phyloP scores from a whole-genome alignment of 2,113 vertebrate species.

The Dolichallabes microphthalmus region DNA sequence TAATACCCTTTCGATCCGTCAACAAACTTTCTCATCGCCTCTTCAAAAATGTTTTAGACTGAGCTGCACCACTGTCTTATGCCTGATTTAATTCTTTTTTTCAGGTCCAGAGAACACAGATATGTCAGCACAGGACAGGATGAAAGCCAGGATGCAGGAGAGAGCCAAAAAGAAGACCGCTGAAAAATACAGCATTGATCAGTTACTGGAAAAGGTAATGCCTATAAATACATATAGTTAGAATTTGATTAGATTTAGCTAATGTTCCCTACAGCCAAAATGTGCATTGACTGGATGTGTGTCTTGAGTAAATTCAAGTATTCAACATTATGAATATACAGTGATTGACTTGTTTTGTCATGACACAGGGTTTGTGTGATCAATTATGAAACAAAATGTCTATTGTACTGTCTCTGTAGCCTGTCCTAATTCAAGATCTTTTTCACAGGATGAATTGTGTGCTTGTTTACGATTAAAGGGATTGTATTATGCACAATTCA shows the following conservation, averaged over 20 bases:
- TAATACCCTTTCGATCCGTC: no score
- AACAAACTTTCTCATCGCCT: no score
- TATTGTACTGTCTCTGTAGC: background rate
- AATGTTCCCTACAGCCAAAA: background rate
- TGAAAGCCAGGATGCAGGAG: conserved; percentile 75
- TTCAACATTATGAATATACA: background rate
- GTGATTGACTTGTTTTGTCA: background rate
- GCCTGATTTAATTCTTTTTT: background rate
- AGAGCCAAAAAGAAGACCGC: conserved; percentile 78
- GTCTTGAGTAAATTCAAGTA: background rate
- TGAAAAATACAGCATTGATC: conserved; percentile 72
- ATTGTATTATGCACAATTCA: no score
- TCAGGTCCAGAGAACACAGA: conserved; percentile 60
- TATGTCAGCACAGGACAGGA: conserved; percentile 72
- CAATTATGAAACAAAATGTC: background rate
- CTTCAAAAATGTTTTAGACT: no score
- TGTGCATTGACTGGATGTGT: background rate
- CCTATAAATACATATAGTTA: background rate
- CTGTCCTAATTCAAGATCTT: no score
- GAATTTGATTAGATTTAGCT: background rate
- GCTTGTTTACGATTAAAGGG: no score
- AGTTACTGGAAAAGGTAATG: conserved; percentile 76
- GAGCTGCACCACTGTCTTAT: no score
- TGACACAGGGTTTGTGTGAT: background rate
- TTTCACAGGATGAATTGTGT: no score